phyloP scores from a whole-genome alignment of 2,113 vertebrate genomes.

The Desmodus rotundus region DNA sequence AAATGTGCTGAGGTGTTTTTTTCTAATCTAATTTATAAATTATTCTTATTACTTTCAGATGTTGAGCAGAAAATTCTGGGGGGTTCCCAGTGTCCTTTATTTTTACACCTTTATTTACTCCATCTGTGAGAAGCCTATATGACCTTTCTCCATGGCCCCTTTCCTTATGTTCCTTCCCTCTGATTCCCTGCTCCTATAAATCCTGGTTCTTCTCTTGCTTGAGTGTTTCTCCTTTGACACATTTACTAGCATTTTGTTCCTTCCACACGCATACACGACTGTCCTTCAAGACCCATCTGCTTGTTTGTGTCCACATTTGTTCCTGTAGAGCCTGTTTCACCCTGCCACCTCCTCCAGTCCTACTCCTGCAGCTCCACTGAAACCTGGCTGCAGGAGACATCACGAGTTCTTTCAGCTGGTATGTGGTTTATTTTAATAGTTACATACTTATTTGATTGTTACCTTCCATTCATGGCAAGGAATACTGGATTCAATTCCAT shows the following conservation, averaged over 20 bases:
- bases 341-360: no score
- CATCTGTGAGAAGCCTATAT: background rate
- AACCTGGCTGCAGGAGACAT: no score
- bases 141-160: slow-evolving; percentile 18
- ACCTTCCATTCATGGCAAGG: background rate
- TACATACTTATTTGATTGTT: background rate
- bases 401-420: no score
- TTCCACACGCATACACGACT: background rate
- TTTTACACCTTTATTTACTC: background rate
- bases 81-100: background rate
- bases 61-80: background rate
- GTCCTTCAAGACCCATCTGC: background rate
- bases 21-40: slow-evolving; percentile 58
- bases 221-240: background rate
- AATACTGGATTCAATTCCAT: background rate
- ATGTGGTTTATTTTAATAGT: background rate
- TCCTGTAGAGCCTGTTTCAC: no score
- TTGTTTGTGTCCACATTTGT: no score
- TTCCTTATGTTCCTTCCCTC: background rate
- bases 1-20: slow-evolving; percentile 45
- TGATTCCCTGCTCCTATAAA: background rate
- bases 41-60: slow-evolving; percentile 50
- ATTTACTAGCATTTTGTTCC: background rate
- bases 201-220: background rate
- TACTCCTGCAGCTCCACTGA: no score